A percentile compares a stretch with the other conserved stretches of the same genome.
phyloP scores from a whole-genome alignment of 2,888 invertebrate genomes.

The Hydrotaea cyrtoneurina region DNA sequence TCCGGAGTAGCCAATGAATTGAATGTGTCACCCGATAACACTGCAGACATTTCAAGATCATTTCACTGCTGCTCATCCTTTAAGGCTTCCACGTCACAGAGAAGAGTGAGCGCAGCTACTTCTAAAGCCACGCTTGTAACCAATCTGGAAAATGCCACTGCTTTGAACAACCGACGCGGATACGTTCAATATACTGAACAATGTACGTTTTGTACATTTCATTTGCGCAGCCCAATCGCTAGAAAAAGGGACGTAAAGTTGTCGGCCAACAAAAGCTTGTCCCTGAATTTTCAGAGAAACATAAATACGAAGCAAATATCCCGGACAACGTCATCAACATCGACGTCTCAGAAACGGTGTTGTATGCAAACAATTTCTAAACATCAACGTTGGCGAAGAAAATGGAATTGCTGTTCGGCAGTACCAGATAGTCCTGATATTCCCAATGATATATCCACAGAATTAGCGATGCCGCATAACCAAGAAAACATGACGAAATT shows the following conservation, averaged over 20 bases:
- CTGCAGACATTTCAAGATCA: slow-evolving; percentile 70
- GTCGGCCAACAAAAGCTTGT: slow-evolving; percentile 61
- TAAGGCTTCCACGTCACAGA: slow-evolving; percentile 74
- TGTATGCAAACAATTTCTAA: slow-evolving; percentile 79
- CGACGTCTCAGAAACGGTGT: slow-evolving; percentile 68
- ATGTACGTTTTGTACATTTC: slow-evolving; percentile 80
- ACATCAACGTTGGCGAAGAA: slow-evolving; percentile 81
- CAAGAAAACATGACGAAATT: slow-evolving; percentile 66
- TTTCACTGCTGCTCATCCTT: slow-evolving; percentile 81
- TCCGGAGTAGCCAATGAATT: slow-evolving; percentile 53
- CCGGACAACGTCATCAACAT: slow-evolving; percentile 50
- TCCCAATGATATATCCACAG: slow-evolving; percentile 81
- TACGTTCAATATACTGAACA: slow-evolving; percentile 80
- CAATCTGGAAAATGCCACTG: slow-evolving; percentile 71
- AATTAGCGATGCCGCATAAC: slow-evolving; percentile 76
- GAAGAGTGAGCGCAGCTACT: slow-evolving; percentile 74
- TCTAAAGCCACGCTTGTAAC: slow-evolving; percentile 75
- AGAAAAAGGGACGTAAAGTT: slow-evolving; percentile 68
- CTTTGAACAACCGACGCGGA: slow-evolving; percentile 66
- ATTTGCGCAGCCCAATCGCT: slow-evolving; percentile 76
- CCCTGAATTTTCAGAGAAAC: slow-evolving; percentile 36
- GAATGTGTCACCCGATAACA: slow-evolving; percentile 42
- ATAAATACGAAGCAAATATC: slow-evolving; percentile 63
- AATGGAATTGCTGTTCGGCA: slow-evolving; percentile 84
- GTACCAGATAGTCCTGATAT: slow-evolving; percentile 84